Conservation (phyloP, 2,888 invertebrate species). For the Marronus borbonicus region DNA sequence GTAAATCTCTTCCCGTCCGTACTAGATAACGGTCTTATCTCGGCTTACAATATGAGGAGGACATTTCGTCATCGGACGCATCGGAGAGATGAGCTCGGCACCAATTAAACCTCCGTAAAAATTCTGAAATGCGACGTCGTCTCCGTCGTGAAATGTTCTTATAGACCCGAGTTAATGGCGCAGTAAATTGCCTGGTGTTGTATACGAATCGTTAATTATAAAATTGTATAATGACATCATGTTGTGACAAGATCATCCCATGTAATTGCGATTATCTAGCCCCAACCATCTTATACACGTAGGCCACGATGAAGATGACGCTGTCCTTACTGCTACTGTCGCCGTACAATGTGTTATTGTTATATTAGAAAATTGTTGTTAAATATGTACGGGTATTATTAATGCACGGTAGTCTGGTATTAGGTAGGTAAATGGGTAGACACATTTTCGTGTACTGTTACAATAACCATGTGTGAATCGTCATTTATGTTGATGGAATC, state of each 20-base stretch:
- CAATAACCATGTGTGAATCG: too few relatives aligned
- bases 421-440: too few relatives aligned
- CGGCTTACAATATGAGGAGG: neutral
- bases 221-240: conserved; percentile 46
- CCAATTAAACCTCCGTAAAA: conserved; percentile 36
- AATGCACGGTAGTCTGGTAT: too few relatives aligned
- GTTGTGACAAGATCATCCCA: conserved; percentile 40
- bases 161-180: conserved; percentile 19
- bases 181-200: conserved; percentile 20
- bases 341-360: neutral
- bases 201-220: conserved; percentile 37
- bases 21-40: conserved; percentile 7
- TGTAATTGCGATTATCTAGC: conserved; percentile 31
- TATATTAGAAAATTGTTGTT: conserved; percentile 1
- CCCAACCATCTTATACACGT: neutral
- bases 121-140: conserved; percentile 6
- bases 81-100: neutral
- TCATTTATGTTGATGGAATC: too few relatives aligned
- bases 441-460: too few relatives aligned
- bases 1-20: neutral
- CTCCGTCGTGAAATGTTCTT: conserved; percentile 25
- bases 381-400: neutral
- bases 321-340: neutral
- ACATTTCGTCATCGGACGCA: conserved; percentile 1
- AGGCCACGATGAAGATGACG: neutral